A percentile compares a stretch with the other conserved stretches of the same genome.
These are phyloP conservation scores for Noctua janthina DNA, from an alignment of 2,888 invertebrate genomes.

Conservation along the genomic window DNA sequence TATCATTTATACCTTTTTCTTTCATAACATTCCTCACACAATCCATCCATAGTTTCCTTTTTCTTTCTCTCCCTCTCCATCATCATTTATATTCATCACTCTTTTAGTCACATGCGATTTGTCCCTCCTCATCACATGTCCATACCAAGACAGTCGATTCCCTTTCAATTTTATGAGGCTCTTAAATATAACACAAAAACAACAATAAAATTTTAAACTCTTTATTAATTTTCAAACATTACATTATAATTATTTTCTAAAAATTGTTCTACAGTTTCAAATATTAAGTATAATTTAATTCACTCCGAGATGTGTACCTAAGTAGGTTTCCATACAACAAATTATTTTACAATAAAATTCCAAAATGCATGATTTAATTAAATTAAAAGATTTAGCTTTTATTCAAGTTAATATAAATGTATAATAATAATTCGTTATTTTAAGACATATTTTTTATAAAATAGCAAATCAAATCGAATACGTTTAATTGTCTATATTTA, in stretches of 20 bases:
- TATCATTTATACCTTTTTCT: too few species aligned
- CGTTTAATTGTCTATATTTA: background rate
- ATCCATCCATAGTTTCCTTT: too few species aligned
- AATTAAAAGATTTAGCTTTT: background rate
- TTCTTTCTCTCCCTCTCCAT: too few species aligned
- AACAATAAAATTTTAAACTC: constrained; percentile 35
- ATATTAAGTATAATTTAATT: constrained; percentile 16
- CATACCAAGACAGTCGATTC: too few species aligned
- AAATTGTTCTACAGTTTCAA: constrained; percentile 53
- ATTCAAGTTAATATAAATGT: background rate
- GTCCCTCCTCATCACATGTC: too few species aligned
- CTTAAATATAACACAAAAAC: constrained; percentile 22
- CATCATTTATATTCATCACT: too few species aligned
- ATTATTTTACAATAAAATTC: constrained; percentile 19
- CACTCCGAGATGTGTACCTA: background rate
- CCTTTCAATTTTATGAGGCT: background rate
- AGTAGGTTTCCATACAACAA: constrained; percentile 3
- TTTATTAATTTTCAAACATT: constrained; percentile 65
- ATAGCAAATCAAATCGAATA: background rate
- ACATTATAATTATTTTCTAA: constrained; percentile 52
- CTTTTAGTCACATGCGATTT: too few species aligned
- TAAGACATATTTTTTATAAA: background rate
- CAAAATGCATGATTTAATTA: constrained; percentile 10
- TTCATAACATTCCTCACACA: too few species aligned
- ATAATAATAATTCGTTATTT: background rate